A percentile compares a stretch with the other conserved stretches of the same genome.
Conservation (phyloP, 2,113 vertebrate species). For the Rhinolophus ferrumequinum region DNA sequence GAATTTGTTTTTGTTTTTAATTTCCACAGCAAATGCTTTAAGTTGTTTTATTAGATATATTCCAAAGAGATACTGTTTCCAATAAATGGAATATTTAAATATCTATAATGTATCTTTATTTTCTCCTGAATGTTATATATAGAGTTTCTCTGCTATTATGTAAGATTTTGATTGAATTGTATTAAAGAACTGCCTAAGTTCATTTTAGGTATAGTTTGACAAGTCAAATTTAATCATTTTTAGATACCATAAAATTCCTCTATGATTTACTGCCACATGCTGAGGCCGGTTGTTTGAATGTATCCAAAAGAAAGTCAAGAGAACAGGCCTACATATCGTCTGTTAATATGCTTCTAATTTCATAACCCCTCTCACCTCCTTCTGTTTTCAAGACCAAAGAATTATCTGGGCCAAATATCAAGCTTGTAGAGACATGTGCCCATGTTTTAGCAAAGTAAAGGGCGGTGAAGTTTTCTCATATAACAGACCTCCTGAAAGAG, state of each 20-base stretch:
- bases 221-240: conserved; percentile 24
- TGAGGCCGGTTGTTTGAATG: not conserved
- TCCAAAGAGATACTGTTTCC: not conserved
- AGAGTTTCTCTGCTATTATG: not conserved
- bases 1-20: not conserved
- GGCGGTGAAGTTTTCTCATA: not conserved
- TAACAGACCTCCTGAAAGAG: not conserved
- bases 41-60: not conserved
- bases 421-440: not conserved
- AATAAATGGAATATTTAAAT: conserved; percentile 19
- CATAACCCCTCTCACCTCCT: not conserved
- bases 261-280: not conserved
- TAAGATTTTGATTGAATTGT: not conserved
- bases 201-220: not conserved
- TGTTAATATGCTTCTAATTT: not conserved
- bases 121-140: conserved; percentile 10
- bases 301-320: not conserved
- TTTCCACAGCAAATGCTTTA: not conserved
- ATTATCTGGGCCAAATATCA: not conserved
- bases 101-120: conserved; percentile 22
- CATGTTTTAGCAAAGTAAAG: not conserved
- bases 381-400: not conserved
- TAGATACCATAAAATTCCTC: not conserved
- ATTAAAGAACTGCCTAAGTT: not conserved
- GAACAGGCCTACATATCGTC: not conserved